A percentile compares a stretch with the other conserved stretches of the same genome.
Evolutionary conservation across 1,140 invertebrate genomes (phyloP).

Genomic region (Dinothrombium tinctorium): DNA sequence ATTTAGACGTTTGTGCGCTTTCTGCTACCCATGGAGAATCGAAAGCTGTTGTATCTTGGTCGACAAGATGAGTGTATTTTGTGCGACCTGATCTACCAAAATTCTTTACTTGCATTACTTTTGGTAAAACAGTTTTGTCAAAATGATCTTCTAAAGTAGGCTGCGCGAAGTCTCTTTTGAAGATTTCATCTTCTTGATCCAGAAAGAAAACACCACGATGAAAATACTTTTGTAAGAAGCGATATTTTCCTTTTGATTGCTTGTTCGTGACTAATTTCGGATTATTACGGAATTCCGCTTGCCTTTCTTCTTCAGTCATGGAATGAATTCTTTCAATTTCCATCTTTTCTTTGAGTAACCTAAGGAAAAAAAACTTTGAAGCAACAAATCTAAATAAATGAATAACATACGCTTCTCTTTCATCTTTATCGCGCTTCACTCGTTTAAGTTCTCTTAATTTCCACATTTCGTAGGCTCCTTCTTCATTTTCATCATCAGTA

Average conservation of each 20-base stretch:
- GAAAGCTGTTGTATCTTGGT: slow-evolving; percentile 95
- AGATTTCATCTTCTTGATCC: slow-evolving; percentile 76
- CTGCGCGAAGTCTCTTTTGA: slow-evolving; percentile 82
- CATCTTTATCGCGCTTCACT: slow-evolving; percentile 83
- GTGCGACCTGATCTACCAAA: slow-evolving; percentile 94
- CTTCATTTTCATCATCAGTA: slow-evolving; percentile 95
- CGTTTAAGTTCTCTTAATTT: slow-evolving; percentile 86
- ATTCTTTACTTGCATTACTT: slow-evolving; percentile 99
- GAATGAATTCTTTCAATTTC: slow-evolving; percentile 76
- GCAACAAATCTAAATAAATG: too few relatives aligned
- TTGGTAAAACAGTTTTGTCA: slow-evolving; percentile 91
- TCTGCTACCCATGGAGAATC: slow-evolving; percentile 90
- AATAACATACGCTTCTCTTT: slow-evolving; percentile 46
- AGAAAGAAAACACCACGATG: slow-evolving; percentile 96
- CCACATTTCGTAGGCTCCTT: slow-evolving; percentile 93
- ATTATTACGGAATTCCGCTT: slow-evolving; percentile 66
- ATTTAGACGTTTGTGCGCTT: slow-evolving; percentile 57
- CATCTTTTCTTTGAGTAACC: slow-evolving; percentile 44
- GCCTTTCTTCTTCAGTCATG: slow-evolving; percentile 87
- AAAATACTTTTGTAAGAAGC: slow-evolving; percentile 98
- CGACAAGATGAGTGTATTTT: slow-evolving; percentile 96
- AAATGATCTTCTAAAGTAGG: slow-evolving; percentile 97
- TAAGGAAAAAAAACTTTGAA: too few relatives aligned
- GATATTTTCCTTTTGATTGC: slow-evolving; percentile 91
- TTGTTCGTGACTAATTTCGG: slow-evolving; percentile 86